A percentile compares a stretch with the other conserved stretches of the same genome.
phyloP scores from a whole-genome alignment of 2,113 vertebrate genomes.

The Agapornis roseicollis region DNA sequence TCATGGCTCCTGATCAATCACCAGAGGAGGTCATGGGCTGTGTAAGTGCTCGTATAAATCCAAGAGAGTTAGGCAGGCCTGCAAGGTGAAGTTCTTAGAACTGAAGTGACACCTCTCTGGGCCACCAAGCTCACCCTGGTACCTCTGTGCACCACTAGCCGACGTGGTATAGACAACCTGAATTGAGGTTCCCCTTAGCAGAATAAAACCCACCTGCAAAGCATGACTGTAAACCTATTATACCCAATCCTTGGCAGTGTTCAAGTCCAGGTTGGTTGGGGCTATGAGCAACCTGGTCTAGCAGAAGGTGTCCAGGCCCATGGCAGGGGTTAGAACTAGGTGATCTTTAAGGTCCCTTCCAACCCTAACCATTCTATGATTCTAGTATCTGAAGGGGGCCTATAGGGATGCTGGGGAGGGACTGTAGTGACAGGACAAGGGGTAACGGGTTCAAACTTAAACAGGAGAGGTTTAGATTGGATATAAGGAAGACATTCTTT shows the following conservation, averaged over 20 bases:
- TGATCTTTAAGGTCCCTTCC: no score
- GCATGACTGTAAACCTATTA: neutral
- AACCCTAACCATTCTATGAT: no score
- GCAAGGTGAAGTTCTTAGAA: neutral
- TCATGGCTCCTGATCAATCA: fast-evolving
- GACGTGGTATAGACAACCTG: fast-evolving
- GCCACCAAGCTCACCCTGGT: fast-evolving
- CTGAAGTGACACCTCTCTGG: neutral
- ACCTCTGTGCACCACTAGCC: neutral
- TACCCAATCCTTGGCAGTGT: neutral
- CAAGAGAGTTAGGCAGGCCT: neutral
- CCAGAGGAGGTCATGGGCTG: neutral
- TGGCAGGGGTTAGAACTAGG: no score
- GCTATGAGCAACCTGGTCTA: neutral
- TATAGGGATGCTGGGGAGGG: no score
- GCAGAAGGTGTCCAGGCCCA: neutral
- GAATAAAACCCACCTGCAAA: neutral
- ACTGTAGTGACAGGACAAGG: no score
- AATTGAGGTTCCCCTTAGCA: neutral
- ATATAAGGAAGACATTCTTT: no score
- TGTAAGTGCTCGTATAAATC: neutral
- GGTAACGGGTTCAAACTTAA: no score
- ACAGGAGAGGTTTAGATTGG: no score
- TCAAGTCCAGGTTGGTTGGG: neutral
- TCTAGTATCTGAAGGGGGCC: no score